Base-by-base conservation (phyloP, 2,113 vertebrate species). In the Nothoprocta pentlandii region DNA sequence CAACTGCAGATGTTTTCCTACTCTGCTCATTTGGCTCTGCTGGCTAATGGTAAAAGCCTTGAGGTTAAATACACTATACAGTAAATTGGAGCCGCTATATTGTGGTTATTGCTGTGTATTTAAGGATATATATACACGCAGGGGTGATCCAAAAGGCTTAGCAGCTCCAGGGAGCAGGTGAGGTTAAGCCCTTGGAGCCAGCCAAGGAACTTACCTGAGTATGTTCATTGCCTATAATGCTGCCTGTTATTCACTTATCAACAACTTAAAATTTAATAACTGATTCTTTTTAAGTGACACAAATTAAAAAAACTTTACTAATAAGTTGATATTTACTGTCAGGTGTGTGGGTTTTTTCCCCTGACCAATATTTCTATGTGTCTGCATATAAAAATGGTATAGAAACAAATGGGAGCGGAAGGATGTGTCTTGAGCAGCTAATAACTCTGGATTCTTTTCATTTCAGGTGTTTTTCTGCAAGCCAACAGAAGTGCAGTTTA, bases 1-100 rank as follows among this genome's bases (percentile, higher is more conserved):
- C 96, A 96, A 95, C 67, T 80, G 82, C 89, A 85, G 89, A 96
- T 83, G 95, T 95, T 96, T 96, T 96, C 42, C 86, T 88, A 42
- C 69, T 75, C 42, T 77, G 41, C 94, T 92, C 74, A 41, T 91
- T 94, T 95, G 93, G 87, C 87, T 93, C 62, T 71, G 84, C 79
- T 83, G 92, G 86, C 70, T 94, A 80, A 93, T 63, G 89, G 82
- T 73, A 81, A 92, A 28, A 83, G 92, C 91, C 80, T 66, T 32
- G 91, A 80, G 95, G 95, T 87, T 93, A 80, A 93, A 63, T 39
- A 87, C 87, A 92, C 92, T 69, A 3, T 30, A 5, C 30, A 17
- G 76, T 20, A 32, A n/a, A 54, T 42, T 25, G 32, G 59, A 82
- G 87, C 85, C 87, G 80, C 41, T 15, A 4, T 5, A 41, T 30